Conservation (phyloP, 1,140 invertebrate genomes). For the Charaxes varanes region DNA sequence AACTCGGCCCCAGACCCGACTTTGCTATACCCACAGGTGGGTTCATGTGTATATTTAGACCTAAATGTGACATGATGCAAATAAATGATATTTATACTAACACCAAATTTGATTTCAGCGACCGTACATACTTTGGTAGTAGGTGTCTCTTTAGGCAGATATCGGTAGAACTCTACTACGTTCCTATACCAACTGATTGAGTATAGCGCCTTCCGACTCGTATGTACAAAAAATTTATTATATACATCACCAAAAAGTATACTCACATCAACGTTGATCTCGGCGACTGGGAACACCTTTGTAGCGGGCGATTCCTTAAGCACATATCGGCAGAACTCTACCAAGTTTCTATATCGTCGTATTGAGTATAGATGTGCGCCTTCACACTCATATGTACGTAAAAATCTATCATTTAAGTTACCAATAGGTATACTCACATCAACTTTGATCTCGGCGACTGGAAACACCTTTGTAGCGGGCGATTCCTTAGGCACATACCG, state of each 20-base stretch:
- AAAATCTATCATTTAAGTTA: too few species aligned
- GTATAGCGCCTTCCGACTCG: slow-evolving; percentile 86
- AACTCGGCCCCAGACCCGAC: too few species aligned
- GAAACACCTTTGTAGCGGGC: slow-evolving; percentile 83
- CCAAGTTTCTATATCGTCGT: slow-evolving; percentile 87
- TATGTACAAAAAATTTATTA: too few species aligned
- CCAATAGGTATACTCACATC: slow-evolving; percentile 88
- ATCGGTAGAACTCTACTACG: slow-evolving; percentile 85
- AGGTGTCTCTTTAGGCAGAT: slow-evolving; percentile 82
- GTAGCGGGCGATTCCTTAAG: slow-evolving; percentile 83
- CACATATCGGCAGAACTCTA: slow-evolving; percentile 86
- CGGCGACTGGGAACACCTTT: slow-evolving; percentile 83
- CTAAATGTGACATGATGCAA: too few species aligned
- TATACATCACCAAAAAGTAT: too few species aligned
- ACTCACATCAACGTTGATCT: slow-evolving; percentile 87
- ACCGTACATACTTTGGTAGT: slow-evolving; percentile 84
- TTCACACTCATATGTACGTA: slow-evolving; percentile 85
- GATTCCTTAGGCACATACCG: slow-evolving; percentile 84
- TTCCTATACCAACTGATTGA: slow-evolving; percentile 91
- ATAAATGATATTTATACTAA: too few species aligned
- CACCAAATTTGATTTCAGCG: slow-evolving; percentile 83
- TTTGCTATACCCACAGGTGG: too few species aligned
- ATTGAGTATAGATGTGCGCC: slow-evolving; percentile 85
- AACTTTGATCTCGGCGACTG: slow-evolving; percentile 82
- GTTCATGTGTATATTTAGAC: too few species aligned